A percentile compares a stretch with the other conserved stretches of the same genome.
These are phyloP conservation scores for Anastrepha obliqua DNA, from an alignment of 1,140 invertebrate genomes.

Conservation along the genomic window DNA sequence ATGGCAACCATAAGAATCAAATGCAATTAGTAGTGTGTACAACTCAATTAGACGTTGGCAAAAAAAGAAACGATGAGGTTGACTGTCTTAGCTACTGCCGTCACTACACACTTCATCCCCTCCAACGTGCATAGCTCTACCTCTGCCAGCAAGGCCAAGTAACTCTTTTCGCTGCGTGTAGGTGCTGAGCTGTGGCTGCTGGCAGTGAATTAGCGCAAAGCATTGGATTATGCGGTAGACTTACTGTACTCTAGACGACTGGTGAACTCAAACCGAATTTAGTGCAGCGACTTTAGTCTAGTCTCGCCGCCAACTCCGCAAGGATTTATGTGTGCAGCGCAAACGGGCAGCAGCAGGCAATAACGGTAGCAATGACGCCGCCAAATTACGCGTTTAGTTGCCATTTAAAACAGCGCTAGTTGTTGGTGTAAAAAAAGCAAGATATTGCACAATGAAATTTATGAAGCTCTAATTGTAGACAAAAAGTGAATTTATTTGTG, in stretches of 20 bases:
- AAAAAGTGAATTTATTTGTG: constrained; percentile 34
- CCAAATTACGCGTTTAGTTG: constrained; percentile 44
- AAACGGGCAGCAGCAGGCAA: background rate
- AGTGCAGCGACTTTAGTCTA: constrained; percentile 19
- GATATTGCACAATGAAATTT: constrained; percentile 19
- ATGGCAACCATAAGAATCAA: constrained; percentile 69
- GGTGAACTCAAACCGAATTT: background rate
- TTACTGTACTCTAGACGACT: background rate
- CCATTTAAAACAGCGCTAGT: background rate
- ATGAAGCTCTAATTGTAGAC: constrained; percentile 39
- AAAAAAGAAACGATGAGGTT: constrained; percentile 33
- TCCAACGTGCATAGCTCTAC: background rate
- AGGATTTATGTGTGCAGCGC: constrained; percentile 28
- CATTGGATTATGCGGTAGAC: constrained; percentile 18
- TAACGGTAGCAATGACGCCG: no score
- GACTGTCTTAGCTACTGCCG: background rate
- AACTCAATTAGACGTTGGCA: constrained; percentile 70
- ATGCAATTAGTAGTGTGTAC: constrained; percentile 73
- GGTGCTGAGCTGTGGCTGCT: background rate
- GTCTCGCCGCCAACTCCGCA: constrained; percentile 44
- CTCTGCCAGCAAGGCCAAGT: background rate
- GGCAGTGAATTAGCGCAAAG: constrained; percentile 28
- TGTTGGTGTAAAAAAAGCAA: background rate
- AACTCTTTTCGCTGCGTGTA: constrained; percentile 6
- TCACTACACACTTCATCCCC: no score